A percentile compares a stretch with the other conserved stretches of the same genome.
phyloP scores from a whole-genome alignment of 2,113 vertebrate species.

The Anhinga anhinga region DNA sequence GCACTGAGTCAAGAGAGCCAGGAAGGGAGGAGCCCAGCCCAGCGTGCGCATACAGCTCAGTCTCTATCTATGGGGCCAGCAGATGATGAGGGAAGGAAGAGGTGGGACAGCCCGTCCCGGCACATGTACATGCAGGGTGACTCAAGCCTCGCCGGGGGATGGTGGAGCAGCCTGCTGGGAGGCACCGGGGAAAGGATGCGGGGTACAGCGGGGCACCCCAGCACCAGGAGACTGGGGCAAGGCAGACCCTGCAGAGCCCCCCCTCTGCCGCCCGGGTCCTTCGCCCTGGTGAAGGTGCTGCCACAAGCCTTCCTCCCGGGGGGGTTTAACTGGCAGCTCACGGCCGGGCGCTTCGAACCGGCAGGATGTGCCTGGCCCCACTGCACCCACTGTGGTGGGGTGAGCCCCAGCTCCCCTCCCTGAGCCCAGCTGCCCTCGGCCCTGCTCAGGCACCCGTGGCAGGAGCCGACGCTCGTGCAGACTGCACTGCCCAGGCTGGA shows the following conservation, averaged over 20 bases:
- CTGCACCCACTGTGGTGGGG: not conserved
- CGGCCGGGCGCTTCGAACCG: accelerated
- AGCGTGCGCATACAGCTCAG: not conserved
- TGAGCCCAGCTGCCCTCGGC: not conserved
- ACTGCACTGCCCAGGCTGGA: not conserved
- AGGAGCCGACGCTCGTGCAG: not conserved
- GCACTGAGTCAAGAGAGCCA: constrained; percentile 13
- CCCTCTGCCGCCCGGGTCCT: accelerated
- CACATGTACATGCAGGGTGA: not conserved
- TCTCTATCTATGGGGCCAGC: not conserved
- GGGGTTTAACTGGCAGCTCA: not conserved
- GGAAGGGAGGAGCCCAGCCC: not conserved
- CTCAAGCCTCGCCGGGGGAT: not conserved
- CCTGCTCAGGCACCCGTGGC: not conserved
- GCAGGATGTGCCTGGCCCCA: not conserved
- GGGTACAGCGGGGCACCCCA: not conserved
- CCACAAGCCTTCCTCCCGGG: not conserved
- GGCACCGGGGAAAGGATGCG: no score
- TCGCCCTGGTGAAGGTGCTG: not conserved
- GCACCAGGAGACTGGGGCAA: not conserved
- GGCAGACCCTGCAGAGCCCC: not conserved
- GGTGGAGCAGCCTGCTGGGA: not conserved
- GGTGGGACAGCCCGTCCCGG: not conserved
- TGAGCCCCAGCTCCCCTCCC: not conserved
- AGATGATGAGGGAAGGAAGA: not conserved